phyloP scores from a whole-genome alignment of 2,113 vertebrate species.

The Zosterops borbonicus region DNA sequence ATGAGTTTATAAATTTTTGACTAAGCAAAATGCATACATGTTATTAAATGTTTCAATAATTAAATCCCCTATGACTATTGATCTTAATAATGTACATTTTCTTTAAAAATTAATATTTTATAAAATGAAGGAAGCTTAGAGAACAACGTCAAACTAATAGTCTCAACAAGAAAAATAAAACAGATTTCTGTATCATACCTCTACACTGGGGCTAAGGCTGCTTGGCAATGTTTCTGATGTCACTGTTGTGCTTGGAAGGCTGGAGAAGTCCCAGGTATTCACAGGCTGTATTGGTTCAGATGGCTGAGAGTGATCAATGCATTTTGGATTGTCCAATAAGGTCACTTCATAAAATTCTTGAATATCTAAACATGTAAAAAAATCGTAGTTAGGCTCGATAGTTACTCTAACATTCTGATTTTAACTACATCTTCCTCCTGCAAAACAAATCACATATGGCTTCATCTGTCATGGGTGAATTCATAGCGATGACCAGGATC shows the following conservation, averaged over 20 bases:
- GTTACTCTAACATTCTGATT: not conserved
- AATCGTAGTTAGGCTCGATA: not conserved
- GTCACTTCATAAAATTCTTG: slow-evolving; percentile 99
- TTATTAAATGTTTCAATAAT: slow-evolving; percentile 30
- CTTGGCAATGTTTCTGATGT: slow-evolving; percentile 89
- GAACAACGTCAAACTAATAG: not conserved
- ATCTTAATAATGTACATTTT: slow-evolving; percentile 15
- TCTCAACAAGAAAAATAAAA: not conserved
- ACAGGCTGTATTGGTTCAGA: slow-evolving; percentile 80
- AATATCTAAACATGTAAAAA: slow-evolving; percentile 82
- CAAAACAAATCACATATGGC: not conserved
- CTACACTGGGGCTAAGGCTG: slow-evolving; percentile 90
- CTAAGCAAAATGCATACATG: not conserved
- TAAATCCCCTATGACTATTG: not conserved
- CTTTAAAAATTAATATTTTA: slow-evolving; percentile 18
- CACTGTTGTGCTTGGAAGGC: slow-evolving; percentile 90
- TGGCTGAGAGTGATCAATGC: slow-evolving; percentile 79
- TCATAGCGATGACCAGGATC: not conserved
- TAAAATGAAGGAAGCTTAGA: not conserved
- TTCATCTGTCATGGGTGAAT: not conserved
- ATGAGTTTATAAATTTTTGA: slow-evolving; percentile 36
- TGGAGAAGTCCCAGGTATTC: slow-evolving; percentile 94
- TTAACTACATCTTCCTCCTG: not conserved
- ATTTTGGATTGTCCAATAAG: slow-evolving; percentile 94
- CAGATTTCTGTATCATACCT: slow-evolving; percentile 75